Base-by-base conservation (phyloP, 2,888 invertebrate genomes). In the Erebia ligea region DNA sequence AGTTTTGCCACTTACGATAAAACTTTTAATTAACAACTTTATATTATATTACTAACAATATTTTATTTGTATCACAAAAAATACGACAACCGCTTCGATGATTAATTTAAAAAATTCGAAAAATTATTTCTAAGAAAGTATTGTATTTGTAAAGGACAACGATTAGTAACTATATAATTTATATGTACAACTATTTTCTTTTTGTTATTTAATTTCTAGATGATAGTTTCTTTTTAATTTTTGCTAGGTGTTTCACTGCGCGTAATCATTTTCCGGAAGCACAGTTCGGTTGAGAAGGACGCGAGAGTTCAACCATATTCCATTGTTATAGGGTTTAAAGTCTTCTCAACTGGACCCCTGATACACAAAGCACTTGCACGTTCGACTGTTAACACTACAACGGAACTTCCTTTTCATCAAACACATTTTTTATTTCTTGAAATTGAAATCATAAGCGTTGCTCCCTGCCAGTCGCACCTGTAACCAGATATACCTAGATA, bases 71-170 rank as follows among this genome's bases (percentile, higher is more conserved):
- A 91, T 92, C 92, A 92, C 92, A 92, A 92, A 92, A 80, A 92
- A 92, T 91, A 92, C 92, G 92, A 93, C 92, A 93, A 92, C 93
- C 92, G 90, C 87, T 92, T 92, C 92, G 92, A 91, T 92, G 91
- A 86, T 45, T 13, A 45, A 34, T 34, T 82, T 76, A 89, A 90
- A 90, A 86, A 81, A 84, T 89, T 86, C 85, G 84, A 88, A 90
- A 89, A 87, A 82, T 74, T 74, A 74, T 11, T 64, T 68, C 73
- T 77, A 75, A 75, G 65, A 77, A 72, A 77, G 72, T 73, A 76
- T 78, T 80, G 77, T 81, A 81, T 76, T 78, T 80, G 77, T 81
- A 81, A 81, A 82, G 90, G 89, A 90, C 88, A 84, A 89, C 83
- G 86, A 86, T 77, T 76, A 78, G 77, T 77, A 77, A 76, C 71